Evolutionary conservation across 2,888 invertebrate genomes (phyloP), one percentile per base, ranked within the genome.

Genomic region (Anoplius nigerrimus): DNA sequence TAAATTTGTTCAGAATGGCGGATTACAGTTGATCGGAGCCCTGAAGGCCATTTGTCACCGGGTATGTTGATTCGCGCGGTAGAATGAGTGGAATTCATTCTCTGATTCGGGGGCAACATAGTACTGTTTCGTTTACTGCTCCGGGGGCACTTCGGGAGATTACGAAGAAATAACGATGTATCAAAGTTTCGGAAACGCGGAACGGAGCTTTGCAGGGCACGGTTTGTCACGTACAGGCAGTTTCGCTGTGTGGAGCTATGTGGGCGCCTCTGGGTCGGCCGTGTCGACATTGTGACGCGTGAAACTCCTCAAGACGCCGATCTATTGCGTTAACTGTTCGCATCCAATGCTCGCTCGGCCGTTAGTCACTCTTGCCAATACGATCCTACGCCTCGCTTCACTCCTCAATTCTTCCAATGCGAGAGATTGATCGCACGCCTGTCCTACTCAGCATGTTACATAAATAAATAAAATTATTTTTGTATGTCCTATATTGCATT

Each of bases 291-390:
- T 34, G 34, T 34, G 60, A 34, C 45, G 53, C 54, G 27, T 60
- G 65, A 60, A 65, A 65, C 54, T 54, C 27, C 27, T 15, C 15
- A 34, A 34, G 20, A 53, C 53, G 21, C 58, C 53, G 65, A 60
- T 65, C 53, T 54, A 65, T 54, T 42, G 60, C 21, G 51, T 42
- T 43, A 65, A 6, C 43, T 51, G 60, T 61, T 46, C 52, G 45
- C 54, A 60, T 53, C 34, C 11, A 60, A 18, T 51, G 34, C 34
- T 34, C 34, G 34, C 34, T 34, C 34, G 11, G 34, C 34, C 8
- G 34, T 34, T 34, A 34, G 6, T 34, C 34, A 34, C 11, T 34
- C 6, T 11, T 13, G 11, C 11, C 34, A 13, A 34, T 34, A 34
- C 34, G 34, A 34, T 34, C 34, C 4, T 2, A 34, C 1, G 8